These are phyloP conservation scores for Andrena minutula DNA, from an alignment of 2,888 invertebrate genomes.

Conservation along the genomic window DNA sequence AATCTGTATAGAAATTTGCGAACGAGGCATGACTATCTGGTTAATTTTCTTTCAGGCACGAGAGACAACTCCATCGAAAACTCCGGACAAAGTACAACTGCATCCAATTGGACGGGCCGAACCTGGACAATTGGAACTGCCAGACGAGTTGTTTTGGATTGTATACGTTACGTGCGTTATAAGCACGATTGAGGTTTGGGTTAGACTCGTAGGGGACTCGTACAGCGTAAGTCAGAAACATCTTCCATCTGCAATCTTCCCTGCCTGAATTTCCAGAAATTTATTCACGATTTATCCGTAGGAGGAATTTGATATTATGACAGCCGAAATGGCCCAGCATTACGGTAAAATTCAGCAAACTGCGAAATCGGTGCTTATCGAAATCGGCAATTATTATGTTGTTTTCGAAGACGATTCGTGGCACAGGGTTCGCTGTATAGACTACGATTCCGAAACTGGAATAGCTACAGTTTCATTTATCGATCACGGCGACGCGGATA, in stretches of 20 bases:
- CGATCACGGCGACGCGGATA: constrained; percentile 91
- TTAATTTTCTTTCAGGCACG: constrained; percentile 25
- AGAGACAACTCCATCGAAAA: constrained; percentile 16
- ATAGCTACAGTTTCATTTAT: constrained; percentile 87
- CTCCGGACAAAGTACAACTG: constrained; percentile 62
- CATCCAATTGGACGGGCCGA: constrained; percentile 64
- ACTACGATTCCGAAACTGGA: constrained; percentile 68
- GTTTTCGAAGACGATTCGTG: constrained; percentile 83
- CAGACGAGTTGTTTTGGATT: constrained; percentile 86
- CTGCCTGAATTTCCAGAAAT: constrained; percentile 15
- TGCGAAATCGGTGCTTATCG: constrained; percentile 66
- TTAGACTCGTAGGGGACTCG: constrained; percentile 88
- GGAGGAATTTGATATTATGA: constrained; percentile 83
- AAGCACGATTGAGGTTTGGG: constrained; percentile 89
- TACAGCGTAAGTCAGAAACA: constrained; percentile 86
- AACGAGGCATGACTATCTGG: not conserved
- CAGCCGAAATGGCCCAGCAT: constrained; percentile 82
- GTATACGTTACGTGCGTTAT: constrained; percentile 88
- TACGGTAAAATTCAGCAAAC: constrained; percentile 77
- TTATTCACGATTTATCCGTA: constrained; percentile 64
- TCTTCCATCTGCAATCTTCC: constrained; percentile 7
- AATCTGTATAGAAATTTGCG: not conserved
- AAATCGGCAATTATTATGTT: constrained; percentile 84
- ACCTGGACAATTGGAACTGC: constrained; percentile 71
- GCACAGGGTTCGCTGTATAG: constrained; percentile 85